These are phyloP conservation scores for Echinarachnius parma DNA, from an alignment of 53 echinoderm and acorn worm species.

Conservation along the genomic window DNA sequence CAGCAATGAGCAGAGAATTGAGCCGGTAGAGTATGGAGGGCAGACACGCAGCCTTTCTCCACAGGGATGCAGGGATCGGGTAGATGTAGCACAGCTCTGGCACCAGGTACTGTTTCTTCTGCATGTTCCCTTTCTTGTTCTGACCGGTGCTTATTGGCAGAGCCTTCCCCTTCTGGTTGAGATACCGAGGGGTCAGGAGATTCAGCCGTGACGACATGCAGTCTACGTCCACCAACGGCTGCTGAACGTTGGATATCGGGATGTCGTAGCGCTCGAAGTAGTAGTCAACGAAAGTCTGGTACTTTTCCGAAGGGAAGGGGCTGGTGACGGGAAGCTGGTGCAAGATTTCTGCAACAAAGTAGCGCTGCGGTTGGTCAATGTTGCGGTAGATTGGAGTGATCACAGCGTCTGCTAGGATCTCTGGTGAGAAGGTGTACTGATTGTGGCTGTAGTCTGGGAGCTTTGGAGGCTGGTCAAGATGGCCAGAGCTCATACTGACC, in stretches of 20 bases:
- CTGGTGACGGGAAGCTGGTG: conserved; percentile 71
- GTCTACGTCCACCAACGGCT: conserved; percentile 92
- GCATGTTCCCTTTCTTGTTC: conserved; percentile 84
- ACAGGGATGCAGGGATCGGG: conserved; percentile 89
- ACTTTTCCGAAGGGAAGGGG: conserved; percentile 92
- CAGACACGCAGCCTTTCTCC: conserved; percentile 92
- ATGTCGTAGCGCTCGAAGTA: conserved; percentile 98
- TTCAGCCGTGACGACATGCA: conserved; percentile 97
- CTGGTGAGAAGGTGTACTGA: conserved; percentile 66
- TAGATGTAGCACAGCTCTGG: conserved; percentile 98
- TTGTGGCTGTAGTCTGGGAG: conserved; percentile 74
- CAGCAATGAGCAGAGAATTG: conserved; percentile 87
- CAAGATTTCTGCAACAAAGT: conserved; percentile 88
- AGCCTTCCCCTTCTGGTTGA: conserved; percentile 98
- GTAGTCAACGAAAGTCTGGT: conserved; percentile 90
- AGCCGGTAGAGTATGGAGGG: conserved; percentile 93
- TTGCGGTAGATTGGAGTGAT: conserved; percentile 98
- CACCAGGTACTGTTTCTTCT: conserved; percentile 96
- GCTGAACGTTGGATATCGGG: conserved; percentile 91
- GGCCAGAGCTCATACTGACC: conserved; percentile 75
- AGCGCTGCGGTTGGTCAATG: conserved; percentile 97
- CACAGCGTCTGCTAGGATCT: conserved; percentile 80
- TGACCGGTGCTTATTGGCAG: conserved; percentile 83
- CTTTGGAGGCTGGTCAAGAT: conserved; percentile 80
- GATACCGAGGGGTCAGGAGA: conserved; percentile 87